Evolutionary conservation across 2,888 invertebrate genomes (phyloP).

Genomic region (Apodemia duryi): DNA sequence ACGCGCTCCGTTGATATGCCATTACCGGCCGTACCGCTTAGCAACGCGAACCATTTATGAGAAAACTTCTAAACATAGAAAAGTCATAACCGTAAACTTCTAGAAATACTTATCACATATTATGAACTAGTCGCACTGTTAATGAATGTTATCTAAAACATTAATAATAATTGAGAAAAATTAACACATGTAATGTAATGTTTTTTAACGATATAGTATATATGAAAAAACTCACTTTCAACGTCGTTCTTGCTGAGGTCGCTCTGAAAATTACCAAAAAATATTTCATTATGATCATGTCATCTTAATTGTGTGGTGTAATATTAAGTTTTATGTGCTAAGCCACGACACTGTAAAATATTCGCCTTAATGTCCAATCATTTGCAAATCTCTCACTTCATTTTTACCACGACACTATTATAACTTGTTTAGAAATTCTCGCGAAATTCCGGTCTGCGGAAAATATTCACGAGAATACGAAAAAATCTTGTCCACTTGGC

Average conservation of each 20-base stretch:
- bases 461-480: slow-evolving; percentile 48
- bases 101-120: not conserved
- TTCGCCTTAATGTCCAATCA: slow-evolving; percentile 37
- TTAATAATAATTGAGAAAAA: slow-evolving; percentile 36
- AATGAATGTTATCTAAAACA: not conserved
- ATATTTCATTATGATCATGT: slow-evolving; percentile 61
- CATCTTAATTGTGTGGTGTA: slow-evolving; percentile 49
- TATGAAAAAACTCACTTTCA: slow-evolving; percentile 86
- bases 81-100: slow-evolving; percentile 38
- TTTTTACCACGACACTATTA: slow-evolving; percentile 59
- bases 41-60: slow-evolving; percentile 69
- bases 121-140: not conserved
- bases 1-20: slow-evolving; percentile 40
- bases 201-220: slow-evolving; percentile 38
- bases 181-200: slow-evolving; percentile 38
- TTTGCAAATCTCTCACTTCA: slow-evolving; percentile 59
- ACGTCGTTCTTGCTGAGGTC: slow-evolving; percentile 92
- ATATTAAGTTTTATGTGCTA: slow-evolving; percentile 48
- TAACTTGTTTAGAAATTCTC: slow-evolving; percentile 35
- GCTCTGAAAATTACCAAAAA: slow-evolving; percentile 84
- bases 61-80: slow-evolving; percentile 68
- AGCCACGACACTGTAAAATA: slow-evolving; percentile 48
- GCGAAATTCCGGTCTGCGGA: slow-evolving; percentile 66
- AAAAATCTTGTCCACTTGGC: slow-evolving; percentile 52
- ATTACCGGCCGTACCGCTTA: slow-evolving; percentile 24